phyloP scores from a whole-genome alignment of 1,140 invertebrate species.

The Lepidurus arcticus region DNA sequence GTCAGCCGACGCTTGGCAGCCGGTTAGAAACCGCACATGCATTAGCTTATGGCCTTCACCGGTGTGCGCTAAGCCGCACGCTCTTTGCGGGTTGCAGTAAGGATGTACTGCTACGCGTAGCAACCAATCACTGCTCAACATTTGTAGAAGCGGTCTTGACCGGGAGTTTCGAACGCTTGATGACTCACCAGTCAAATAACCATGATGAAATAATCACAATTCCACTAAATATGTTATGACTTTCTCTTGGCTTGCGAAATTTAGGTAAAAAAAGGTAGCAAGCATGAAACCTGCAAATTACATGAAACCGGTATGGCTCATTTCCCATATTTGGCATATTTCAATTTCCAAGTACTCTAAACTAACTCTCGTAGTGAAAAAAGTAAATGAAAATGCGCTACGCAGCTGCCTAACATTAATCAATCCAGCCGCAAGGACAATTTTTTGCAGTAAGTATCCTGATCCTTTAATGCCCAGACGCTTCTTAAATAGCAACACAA shows the following conservation, averaged over 20 bases:
- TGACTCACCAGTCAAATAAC: not conserved
- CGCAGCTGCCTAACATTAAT: not conserved
- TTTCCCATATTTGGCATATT: too few relatives aligned
- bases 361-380: too few relatives aligned
- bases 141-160: not conserved
- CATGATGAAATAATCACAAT: too few relatives aligned
- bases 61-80: not conserved
- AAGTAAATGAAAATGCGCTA: too few relatives aligned
- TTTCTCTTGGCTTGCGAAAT: too few relatives aligned
- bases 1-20: not conserved
- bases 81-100: not conserved
- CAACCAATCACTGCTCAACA: not conserved
- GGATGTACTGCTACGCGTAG: not conserved
- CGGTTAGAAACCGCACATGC: not conserved
- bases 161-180: not conserved
- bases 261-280: too few relatives aligned
- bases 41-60: not conserved
- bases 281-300: too few relatives aligned
- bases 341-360: too few relatives aligned
- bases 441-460: not conserved
- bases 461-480: not conserved
- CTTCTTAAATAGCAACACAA: not conserved
- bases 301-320: too few relatives aligned
- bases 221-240: too few relatives aligned
- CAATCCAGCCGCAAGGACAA: not conserved